phyloP scores from a whole-genome alignment of 2,888 invertebrate species.

The Sphinx pinastri region DNA sequence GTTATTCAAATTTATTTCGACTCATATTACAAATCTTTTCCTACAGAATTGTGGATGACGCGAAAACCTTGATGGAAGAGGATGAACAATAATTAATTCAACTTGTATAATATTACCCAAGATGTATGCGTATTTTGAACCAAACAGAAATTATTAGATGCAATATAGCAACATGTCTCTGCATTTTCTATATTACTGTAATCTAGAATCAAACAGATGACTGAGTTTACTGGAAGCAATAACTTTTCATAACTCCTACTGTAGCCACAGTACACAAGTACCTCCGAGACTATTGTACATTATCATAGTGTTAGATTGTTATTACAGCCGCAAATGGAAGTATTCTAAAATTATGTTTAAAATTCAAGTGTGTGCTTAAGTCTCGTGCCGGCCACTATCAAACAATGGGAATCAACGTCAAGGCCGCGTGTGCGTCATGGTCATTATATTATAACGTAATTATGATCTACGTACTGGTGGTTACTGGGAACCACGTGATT shows the following conservation, averaged over 20 bases:
- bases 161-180: too few relatives aligned
- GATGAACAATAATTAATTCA: background rate
- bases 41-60: background rate
- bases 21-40: background rate
- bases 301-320: conserved; percentile 12
- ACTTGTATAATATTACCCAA: background rate
- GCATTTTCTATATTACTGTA: too few relatives aligned
- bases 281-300: too few relatives aligned
- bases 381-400: conserved; percentile 49
- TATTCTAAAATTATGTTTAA: conserved; percentile 54
- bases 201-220: too few relatives aligned
- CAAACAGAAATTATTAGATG: too few relatives aligned
- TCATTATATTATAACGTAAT: conserved; percentile 73
- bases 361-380: conserved; percentile 51
- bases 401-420: conserved; percentile 77
- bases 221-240: too few relatives aligned
- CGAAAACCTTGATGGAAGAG: background rate
- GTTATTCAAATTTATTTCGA: background rate
- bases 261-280: too few relatives aligned
- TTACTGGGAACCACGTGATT: conserved; percentile 23
- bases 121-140: too few relatives aligned
- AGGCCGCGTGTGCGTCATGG: conserved; percentile 71
- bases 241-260: too few relatives aligned
- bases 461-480: conserved; percentile 56
- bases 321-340: conserved; percentile 29